Evolutionary conservation across 2,888 invertebrate species (phyloP).

Genomic region (Lepidochrysops patricia): DNA sequence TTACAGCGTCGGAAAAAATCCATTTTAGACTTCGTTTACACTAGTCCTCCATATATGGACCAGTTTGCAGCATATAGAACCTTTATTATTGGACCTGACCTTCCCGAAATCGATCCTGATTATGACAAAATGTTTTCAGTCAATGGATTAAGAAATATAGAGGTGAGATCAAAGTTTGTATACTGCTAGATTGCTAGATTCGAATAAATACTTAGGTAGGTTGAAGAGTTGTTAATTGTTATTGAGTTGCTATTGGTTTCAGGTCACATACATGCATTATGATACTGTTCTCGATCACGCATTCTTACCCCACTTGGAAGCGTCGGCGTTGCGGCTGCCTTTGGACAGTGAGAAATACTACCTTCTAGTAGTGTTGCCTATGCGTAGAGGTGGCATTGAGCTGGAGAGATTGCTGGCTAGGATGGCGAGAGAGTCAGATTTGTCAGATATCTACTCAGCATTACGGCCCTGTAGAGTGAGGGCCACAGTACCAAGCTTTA

Average conservation of each 20-base stretch:
- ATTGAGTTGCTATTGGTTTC: slow-evolving; percentile 23
- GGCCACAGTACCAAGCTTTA: slow-evolving; percentile 87
- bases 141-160: slow-evolving; percentile 57
- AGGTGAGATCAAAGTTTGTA: slow-evolving; percentile 36
- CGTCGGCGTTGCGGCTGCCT: slow-evolving; percentile 83
- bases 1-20: slow-evolving; percentile 57
- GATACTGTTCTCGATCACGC: slow-evolving; percentile 85
- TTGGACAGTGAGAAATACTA: slow-evolving; percentile 87
- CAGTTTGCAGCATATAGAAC: slow-evolving; percentile 54
- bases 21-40: slow-evolving; percentile 56
- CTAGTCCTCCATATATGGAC: slow-evolving; percentile 51
- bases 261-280: slow-evolving; percentile 82
- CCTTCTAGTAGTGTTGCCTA: slow-evolving; percentile 82
- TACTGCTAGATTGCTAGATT: not conserved
- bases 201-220: not conserved
- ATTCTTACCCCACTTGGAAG: slow-evolving; percentile 81
- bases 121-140: slow-evolving; percentile 53
- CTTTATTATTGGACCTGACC: slow-evolving; percentile 46
- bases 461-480: slow-evolving; percentile 81
- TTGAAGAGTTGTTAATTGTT: not conserved
- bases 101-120: slow-evolving; percentile 34
- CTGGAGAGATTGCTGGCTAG: slow-evolving; percentile 78
- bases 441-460: slow-evolving; percentile 80
- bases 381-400: slow-evolving; percentile 74
- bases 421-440: slow-evolving; percentile 74